Evolutionary conservation across 2,797 vertebrate species (phyloP).

Genomic region (Pogoniulus pusillus): DNA sequence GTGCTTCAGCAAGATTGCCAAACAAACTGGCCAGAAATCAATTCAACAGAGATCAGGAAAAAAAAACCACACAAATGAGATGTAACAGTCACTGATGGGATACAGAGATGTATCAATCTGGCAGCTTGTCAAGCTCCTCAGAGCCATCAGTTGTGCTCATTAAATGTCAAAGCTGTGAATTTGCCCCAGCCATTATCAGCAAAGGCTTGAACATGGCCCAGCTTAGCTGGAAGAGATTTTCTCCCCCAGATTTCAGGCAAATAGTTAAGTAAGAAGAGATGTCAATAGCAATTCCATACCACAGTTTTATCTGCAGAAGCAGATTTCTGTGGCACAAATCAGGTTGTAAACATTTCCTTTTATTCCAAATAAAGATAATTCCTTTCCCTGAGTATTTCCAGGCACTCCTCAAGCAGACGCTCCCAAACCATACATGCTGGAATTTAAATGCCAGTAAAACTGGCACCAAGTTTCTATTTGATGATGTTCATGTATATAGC

Average conservation of each 20-base stretch:
- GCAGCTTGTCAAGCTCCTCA: conserved; percentile 30
- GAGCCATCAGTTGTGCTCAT: background rate
- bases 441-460: background rate
- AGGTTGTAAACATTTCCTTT: background rate
- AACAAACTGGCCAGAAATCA: conserved; percentile 38
- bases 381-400: background rate
- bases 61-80: background rate
- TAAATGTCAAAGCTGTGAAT: conserved; percentile 29
- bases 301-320: background rate
- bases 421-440: background rate
- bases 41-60: background rate
- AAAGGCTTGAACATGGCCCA: background rate
- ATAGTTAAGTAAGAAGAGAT: background rate
- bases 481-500: background rate
- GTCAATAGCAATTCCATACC: background rate
- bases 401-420: background rate
- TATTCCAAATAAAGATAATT: background rate
- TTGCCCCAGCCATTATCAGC: background rate
- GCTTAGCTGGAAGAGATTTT: background rate
- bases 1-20: background rate
- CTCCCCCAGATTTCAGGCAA: background rate
- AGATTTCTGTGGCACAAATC: background rate
- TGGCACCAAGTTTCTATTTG: background rate
- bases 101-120: conserved; percentile 28
- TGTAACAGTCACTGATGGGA: background rate